Evolutionary conservation across 2,888 invertebrate species (phyloP).

Genomic region (Leptinotarsa rubiginosa): DNA sequence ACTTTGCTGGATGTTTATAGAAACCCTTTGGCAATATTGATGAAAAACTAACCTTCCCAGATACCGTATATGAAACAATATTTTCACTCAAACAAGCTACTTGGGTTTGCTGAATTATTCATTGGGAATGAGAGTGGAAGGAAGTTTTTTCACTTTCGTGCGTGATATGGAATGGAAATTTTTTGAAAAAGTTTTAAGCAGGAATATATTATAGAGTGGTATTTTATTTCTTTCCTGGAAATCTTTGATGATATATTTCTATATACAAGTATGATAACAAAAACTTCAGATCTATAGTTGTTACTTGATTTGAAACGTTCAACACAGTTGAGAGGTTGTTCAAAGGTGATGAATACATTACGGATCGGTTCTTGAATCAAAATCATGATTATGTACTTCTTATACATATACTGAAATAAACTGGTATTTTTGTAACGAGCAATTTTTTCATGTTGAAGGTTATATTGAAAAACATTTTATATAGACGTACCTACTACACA

Average conservation of each 20-base stretch:
- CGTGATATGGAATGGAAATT: not conserved
- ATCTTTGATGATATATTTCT: not conserved
- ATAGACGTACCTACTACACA: too few species aligned
- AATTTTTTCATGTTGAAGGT: too few species aligned
- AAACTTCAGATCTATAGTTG: too few species aligned
- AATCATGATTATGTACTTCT: too few species aligned
- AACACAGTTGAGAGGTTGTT: too few species aligned
- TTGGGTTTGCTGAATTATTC: constrained; percentile 11
- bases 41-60: constrained; percentile 50
- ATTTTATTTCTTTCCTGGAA: not conserved
- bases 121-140: not conserved
- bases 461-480: too few species aligned
- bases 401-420: too few species aligned
- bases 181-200: not conserved
- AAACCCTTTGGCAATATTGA: constrained; percentile 46
- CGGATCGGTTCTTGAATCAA: too few species aligned
- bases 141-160: constrained; percentile 1
- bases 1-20: constrained; percentile 50
- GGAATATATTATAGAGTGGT: not conserved
- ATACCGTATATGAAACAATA: constrained; percentile 34
- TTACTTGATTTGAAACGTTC: too few species aligned
- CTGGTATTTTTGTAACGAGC: too few species aligned
- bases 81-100: constrained; percentile 24
- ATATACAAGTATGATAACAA: too few species aligned
- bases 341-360: too few species aligned